Evolutionary conservation across 2,113 vertebrate species (phyloP).

Genomic region (Semnornis frantzii): DNA sequence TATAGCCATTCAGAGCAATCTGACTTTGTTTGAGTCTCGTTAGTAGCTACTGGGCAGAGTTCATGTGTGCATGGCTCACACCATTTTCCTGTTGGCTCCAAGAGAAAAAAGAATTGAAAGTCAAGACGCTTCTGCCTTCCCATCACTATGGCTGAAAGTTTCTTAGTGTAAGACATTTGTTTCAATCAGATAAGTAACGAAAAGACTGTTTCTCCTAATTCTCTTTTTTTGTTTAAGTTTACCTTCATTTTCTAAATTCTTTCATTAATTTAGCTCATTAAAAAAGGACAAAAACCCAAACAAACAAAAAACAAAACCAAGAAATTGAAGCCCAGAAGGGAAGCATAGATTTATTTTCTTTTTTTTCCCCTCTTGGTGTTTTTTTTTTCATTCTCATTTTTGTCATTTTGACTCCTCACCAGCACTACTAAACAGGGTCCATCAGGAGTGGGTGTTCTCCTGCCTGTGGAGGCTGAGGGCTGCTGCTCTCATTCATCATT

Average conservation of each 20-base stretch:
- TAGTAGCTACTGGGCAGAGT: neutral
- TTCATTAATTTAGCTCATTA: neutral
- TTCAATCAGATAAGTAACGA: neutral
- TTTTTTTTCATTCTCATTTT: neutral
- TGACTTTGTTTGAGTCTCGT: neutral
- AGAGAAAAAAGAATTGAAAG: neutral
- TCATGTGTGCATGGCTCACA: neutral
- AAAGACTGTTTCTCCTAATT: neutral
- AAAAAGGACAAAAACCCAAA: neutral
- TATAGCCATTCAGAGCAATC: neutral
- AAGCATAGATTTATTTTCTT: neutral
- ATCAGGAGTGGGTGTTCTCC: neutral
- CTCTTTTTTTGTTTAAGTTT: neutral
- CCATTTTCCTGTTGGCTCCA: neutral
- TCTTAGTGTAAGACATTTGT: neutral
- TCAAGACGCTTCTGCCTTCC: neutral
- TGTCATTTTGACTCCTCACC: neutral
- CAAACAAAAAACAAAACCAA: neutral
- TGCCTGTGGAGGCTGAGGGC: neutral
- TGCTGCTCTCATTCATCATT: neutral
- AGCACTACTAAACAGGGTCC: neutral
- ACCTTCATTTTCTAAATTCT: neutral
- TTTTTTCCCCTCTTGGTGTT: accelerated
- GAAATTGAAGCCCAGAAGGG: neutral
- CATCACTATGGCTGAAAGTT: neutral